These are phyloP conservation scores for Mylabris phalerata DNA, from an alignment of 1,140 invertebrate species.

Conservation along the genomic window DNA sequence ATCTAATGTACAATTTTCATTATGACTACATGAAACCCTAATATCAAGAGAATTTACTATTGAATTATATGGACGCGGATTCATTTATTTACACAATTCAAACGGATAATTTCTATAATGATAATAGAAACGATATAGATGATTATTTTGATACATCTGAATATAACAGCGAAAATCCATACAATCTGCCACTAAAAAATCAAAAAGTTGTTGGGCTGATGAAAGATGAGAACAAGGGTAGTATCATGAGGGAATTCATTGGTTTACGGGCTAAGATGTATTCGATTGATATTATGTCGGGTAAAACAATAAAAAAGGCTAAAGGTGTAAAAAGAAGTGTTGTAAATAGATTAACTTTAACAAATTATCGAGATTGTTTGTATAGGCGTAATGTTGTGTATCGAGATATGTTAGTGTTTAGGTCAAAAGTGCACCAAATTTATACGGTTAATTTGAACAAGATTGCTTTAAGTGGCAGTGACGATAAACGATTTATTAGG, in stretches of 20 bases:
- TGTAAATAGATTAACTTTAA: background rate
- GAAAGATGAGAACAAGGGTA: constrained; percentile 4
- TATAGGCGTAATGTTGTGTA: background rate
- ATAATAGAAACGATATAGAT: constrained; percentile 22
- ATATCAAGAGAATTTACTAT: constrained; percentile 22
- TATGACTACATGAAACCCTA: constrained; percentile 27
- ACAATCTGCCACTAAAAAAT: background rate
- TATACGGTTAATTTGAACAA: too few relatives aligned
- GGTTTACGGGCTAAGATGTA: constrained; percentile 4
- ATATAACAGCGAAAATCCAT: too few relatives aligned
- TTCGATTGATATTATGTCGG: background rate
- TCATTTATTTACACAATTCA: constrained; percentile 38
- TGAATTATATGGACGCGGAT: constrained; percentile 43
- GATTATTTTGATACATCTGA: too few relatives aligned
- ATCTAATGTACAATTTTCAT: constrained; percentile 33
- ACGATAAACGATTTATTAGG: too few relatives aligned
- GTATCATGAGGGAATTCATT: constrained; percentile 3
- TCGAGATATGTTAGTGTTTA: too few relatives aligned
- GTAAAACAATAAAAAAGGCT: background rate
- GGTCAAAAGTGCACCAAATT: too few relatives aligned
- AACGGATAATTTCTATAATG: constrained; percentile 31
- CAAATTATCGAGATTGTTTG: constrained; percentile 4
- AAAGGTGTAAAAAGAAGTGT: background rate
- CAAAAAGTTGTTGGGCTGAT: constrained; percentile 1
- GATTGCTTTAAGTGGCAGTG: too few relatives aligned